A percentile compares a stretch with the other conserved stretches of the same genome.
These are phyloP conservation scores for Pseudococcus jackbeardsleyi DNA, from an alignment of 2,888 invertebrate species.

Conservation along the genomic window DNA sequence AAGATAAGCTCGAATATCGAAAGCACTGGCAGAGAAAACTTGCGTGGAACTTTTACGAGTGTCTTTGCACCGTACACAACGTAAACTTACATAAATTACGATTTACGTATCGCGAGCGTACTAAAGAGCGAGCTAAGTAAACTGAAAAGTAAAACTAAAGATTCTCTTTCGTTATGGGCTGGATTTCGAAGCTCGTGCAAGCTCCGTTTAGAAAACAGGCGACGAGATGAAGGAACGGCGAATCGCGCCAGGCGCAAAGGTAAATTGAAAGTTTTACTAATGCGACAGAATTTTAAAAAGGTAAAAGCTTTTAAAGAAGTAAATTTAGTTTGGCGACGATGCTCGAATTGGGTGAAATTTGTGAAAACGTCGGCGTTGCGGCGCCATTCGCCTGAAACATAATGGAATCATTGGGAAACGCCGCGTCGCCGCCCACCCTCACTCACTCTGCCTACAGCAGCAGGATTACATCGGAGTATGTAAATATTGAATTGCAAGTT, in stretches of 20 bases:
- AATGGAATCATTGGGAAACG: neutral
- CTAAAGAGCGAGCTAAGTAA: too few relatives aligned
- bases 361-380: neutral
- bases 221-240: neutral
- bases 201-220: too few relatives aligned
- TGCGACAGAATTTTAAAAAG: neutral
- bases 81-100: too few relatives aligned
- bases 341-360: neutral
- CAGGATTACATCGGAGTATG: neutral
- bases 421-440: neutral
- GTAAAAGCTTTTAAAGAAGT: neutral
- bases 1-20: too few relatives aligned
- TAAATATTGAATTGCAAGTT: constrained; percentile 17
- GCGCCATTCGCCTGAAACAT: neutral
- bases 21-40: too few relatives aligned
- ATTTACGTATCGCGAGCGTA: too few relatives aligned
- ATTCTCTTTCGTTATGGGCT: too few relatives aligned
- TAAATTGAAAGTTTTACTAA: constrained; percentile 12
- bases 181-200: too few relatives aligned
- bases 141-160: too few relatives aligned
- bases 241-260: neutral
- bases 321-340: neutral
- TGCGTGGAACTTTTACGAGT: too few relatives aligned
- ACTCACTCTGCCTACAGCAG: neutral
- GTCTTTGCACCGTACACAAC: too few relatives aligned